These are phyloP conservation scores for Lasaia peninsularis DNA, from an alignment of 1,140 invertebrate genomes.

Conservation along the genomic window DNA sequence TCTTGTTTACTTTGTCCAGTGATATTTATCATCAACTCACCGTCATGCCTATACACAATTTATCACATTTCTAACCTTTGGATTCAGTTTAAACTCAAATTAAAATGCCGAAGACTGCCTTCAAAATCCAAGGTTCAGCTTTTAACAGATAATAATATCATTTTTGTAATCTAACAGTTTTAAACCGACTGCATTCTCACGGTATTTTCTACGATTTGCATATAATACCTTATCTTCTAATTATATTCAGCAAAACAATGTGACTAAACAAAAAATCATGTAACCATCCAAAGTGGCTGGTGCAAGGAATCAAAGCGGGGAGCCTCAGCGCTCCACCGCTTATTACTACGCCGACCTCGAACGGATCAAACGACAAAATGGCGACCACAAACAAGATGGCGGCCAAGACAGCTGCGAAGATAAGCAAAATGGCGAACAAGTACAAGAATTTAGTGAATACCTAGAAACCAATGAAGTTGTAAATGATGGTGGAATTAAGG, in stretches of 20 bases:
- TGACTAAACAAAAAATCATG: conserved; percentile 7
- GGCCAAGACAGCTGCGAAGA: conserved; percentile 14
- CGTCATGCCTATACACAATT: too few relatives aligned
- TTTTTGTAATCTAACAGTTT: not conserved
- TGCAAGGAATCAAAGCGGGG: conserved; percentile 31
- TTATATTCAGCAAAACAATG: not conserved
- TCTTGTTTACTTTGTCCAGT: too few relatives aligned
- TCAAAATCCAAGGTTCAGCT: too few relatives aligned
- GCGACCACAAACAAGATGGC: conserved; percentile 17
- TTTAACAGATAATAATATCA: too few relatives aligned
- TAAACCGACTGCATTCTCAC: not conserved
- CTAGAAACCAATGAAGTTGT: conserved; percentile 47
- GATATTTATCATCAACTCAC: too few relatives aligned
- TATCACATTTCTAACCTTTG: too few relatives aligned
- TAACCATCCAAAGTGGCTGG: conserved; percentile 33
- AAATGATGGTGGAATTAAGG: conserved; percentile 48
- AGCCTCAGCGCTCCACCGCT: conserved; percentile 65
- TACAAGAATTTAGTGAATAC: conserved; percentile 49
- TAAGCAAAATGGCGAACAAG: conserved; percentile 22
- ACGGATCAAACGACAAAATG: conserved; percentile 51
- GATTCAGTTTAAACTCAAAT: too few relatives aligned
- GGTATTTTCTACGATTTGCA: not conserved
- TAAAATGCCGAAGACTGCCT: too few relatives aligned
- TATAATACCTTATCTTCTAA: not conserved
- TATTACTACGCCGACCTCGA: conserved; percentile 74